Percentiles rank a stretch among this genome's conserved stretches.
Conservation (phyloP, 2,888 invertebrate genomes). For the Cabera pusaria region DNA sequence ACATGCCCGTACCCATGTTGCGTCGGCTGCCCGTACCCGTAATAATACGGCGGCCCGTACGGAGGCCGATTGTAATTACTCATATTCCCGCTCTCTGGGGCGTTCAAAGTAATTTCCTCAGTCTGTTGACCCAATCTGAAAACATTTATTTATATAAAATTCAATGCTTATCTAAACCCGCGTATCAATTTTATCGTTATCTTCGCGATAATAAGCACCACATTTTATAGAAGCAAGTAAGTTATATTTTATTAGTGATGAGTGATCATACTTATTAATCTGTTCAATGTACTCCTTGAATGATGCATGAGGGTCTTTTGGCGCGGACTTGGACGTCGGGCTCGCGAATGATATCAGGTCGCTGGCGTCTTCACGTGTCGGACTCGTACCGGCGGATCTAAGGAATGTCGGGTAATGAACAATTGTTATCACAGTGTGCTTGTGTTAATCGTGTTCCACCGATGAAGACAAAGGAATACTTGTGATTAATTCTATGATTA, state of each 20-base stretch:
- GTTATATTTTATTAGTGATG: slow-evolving; percentile 8
- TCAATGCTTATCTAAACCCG: slow-evolving; percentile 25
- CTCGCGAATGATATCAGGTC: slow-evolving; percentile 89
- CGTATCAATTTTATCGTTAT: slow-evolving; percentile 12
- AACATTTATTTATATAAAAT: slow-evolving; percentile 27
- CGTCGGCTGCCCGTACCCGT: slow-evolving; percentile 50
- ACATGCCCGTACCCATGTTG: slow-evolving; percentile 49
- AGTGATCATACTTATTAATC: slow-evolving; percentile 49
- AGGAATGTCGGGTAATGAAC: slow-evolving; percentile 20
- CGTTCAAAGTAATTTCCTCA: slow-evolving; percentile 61
- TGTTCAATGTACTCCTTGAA: slow-evolving; percentile 83
- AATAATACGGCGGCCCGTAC: slow-evolving; percentile 41
- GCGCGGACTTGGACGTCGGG: slow-evolving; percentile 80
- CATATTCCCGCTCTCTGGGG: slow-evolving; percentile 58
- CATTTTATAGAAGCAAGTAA: neutral
- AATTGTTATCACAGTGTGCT: slow-evolving; percentile 5
- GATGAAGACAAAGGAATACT: neutral
- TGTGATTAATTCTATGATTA: too few species aligned
- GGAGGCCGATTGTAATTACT: slow-evolving; percentile 70
- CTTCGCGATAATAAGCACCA: slow-evolving; percentile 15
- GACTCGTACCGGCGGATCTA: slow-evolving; percentile 72
- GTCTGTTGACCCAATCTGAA: slow-evolving; percentile 70
- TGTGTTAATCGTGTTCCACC: too few species aligned
- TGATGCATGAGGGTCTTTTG: slow-evolving; percentile 75
- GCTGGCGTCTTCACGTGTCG: slow-evolving; percentile 66